Evolutionary conservation across 2,888 invertebrate species (phyloP).

Genomic region (Diploptera punctata): DNA sequence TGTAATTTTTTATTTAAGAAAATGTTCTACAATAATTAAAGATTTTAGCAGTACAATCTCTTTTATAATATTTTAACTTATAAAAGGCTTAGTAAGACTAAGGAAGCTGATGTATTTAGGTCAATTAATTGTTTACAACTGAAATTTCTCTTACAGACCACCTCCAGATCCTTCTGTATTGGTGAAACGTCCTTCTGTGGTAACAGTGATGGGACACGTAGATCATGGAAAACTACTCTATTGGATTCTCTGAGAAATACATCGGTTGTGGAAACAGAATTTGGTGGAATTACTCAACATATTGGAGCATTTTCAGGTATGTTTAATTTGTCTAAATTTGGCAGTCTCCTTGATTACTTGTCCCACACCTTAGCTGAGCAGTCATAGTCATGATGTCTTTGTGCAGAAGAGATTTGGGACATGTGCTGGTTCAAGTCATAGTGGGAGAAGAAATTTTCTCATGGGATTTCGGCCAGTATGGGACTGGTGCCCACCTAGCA

Average conservation of each 20-base stretch:
- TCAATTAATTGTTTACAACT: too few species aligned
- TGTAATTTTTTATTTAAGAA: background rate
- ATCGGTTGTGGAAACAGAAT: constrained; percentile 88
- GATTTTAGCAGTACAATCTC: too few species aligned
- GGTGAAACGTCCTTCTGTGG: constrained; percentile 85
- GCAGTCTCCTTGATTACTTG: too few species aligned
- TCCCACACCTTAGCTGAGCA: too few species aligned
- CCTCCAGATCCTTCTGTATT: constrained; percentile 70
- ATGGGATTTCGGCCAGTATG: too few species aligned
- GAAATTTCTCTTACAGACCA: constrained; percentile 57
- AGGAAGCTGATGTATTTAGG: background rate
- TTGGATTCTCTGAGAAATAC: constrained; percentile 88
- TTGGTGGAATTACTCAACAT: constrained; percentile 99
- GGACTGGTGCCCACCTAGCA: too few species aligned
- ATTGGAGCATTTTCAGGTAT: constrained; percentile 95
- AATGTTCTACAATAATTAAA: background rate
- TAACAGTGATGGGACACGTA: constrained; percentile 99
- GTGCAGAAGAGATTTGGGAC: too few species aligned
- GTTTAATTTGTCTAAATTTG: background rate
- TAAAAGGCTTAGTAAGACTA: background rate
- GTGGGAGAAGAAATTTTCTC: too few species aligned
- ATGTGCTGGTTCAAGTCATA: too few species aligned
- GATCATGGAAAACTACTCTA: constrained; percentile 98
- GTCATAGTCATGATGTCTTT: too few species aligned
- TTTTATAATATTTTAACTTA: background rate